Percentiles rank a stretch among this genome's conserved stretches.
phyloP scores from a whole-genome alignment of 2,113 vertebrate species.

The Merops nubicus region DNA sequence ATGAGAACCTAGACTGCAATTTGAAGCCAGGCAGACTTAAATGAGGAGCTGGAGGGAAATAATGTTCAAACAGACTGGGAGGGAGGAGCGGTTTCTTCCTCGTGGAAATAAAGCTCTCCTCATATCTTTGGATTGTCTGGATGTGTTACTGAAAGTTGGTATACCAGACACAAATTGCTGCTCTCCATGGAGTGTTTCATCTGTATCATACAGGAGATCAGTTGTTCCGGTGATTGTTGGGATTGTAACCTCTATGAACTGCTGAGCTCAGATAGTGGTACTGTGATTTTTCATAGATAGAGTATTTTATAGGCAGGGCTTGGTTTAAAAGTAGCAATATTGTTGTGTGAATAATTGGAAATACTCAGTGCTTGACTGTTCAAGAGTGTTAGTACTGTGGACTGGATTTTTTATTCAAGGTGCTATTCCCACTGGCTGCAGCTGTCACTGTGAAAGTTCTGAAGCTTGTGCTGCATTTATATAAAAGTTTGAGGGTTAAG shows the following conservation, averaged over 20 bases:
- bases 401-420: background rate
- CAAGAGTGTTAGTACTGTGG: background rate
- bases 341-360: background rate
- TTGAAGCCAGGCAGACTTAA: background rate
- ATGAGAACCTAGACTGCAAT: background rate
- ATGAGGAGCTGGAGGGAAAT: background rate
- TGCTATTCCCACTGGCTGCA: background rate
- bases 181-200: background rate
- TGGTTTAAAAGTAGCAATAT: background rate
- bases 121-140: background rate
- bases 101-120: background rate
- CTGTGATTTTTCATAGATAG: background rate
- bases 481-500: background rate
- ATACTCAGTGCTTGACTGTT: background rate
- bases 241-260: background rate
- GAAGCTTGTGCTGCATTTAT: background rate
- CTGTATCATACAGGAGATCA: background rate
- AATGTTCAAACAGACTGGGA: background rate
- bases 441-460: background rate
- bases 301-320: background rate
- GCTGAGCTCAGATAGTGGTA: background rate
- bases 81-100: background rate
- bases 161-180: background rate
- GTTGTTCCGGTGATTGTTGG: background rate
- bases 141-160: background rate